Base-by-base conservation (phyloP, 2,113 vertebrate genomes). In the Sphyrna mokarran region DNA sequence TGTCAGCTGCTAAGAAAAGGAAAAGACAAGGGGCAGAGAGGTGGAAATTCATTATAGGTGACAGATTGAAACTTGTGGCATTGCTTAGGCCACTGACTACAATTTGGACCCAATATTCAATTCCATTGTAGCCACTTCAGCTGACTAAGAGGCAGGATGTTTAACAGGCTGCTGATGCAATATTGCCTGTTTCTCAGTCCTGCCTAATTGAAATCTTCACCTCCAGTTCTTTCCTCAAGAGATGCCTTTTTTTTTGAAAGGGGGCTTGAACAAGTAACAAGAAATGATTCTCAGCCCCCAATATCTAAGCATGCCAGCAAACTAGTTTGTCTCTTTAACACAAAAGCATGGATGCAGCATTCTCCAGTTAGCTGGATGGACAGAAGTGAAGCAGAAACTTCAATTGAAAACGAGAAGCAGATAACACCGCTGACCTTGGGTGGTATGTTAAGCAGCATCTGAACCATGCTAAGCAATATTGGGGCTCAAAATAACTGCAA, bases 401-500 rank as follows among this genome's bases (percentile, higher is more conserved):
- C 61, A n/a, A 83, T 20, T 95, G 43, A 95, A 95, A 72, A 72
- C 26, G 29, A 7, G 1, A 54, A 95, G 69, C 93, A 72, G 66
- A 68, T 26, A 48, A 29, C 68, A 72, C 18, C 14, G 68, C 40
- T 95, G 37, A 54, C 69, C 40, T 95, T 76, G 6, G 37, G 66
- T 33, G 5, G 69, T 40, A 48, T 3, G 26, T 95, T 70, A 54
- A 76, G 94, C 23, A 95, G 69, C 40, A 95, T 16, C 40, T 26
- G 16, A 11, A 18, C 54, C 94, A 95, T 95, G 94, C 94, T 54
- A 76, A 76, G 37, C 94, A 95, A 33, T 23, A 54, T 3, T 48
- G 23, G 94, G 94, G 94, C 94, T 95, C 40, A 95, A 95, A 95
- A 95, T 95, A 95, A 95, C 69, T 33, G 29, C 94, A 95, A 76